A percentile compares a stretch with the other conserved stretches of the same genome.
phyloP scores from a whole-genome alignment of 2,113 vertebrate species.

The Macroglossus sobrinus region DNA sequence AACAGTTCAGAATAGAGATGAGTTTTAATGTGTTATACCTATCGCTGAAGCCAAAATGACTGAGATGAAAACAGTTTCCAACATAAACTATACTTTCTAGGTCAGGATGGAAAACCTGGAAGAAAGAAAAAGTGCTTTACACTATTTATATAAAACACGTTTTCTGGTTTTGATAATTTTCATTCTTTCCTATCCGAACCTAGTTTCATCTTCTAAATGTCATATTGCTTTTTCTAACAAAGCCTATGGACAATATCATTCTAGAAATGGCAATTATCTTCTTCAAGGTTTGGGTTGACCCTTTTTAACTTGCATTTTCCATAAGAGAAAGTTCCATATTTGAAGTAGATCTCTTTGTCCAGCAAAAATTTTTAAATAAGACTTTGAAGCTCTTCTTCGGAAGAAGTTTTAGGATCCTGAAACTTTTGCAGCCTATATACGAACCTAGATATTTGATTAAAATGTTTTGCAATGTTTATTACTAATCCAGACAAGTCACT shows the following conservation, averaged over 20 bases:
- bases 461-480: not conserved
- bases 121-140: not conserved
- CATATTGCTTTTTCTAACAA: not conserved
- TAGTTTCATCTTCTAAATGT: constrained; percentile 4
- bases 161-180: constrained; percentile 10
- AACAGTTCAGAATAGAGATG: not conserved
- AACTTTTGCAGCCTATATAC: not conserved
- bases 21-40: constrained; percentile 16
- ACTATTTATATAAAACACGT: not conserved
- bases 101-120: not conserved
- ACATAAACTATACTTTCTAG: not conserved
- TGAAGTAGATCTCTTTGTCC: not conserved
- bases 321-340: not conserved
- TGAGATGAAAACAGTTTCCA: constrained; percentile 61
- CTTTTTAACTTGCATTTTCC: not conserved
- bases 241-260: not conserved
- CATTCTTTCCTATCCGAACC: not conserved
- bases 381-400: not conserved
- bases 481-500: not conserved
- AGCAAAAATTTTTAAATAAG: not conserved
- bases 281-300: not conserved
- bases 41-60: constrained; percentile 22
- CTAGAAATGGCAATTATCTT: not conserved
- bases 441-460: not conserved
- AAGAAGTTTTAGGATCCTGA: not conserved